These are phyloP conservation scores for Bombus sibiricus DNA, from an alignment of 1,140 invertebrate species.

Conservation along the genomic window DNA sequence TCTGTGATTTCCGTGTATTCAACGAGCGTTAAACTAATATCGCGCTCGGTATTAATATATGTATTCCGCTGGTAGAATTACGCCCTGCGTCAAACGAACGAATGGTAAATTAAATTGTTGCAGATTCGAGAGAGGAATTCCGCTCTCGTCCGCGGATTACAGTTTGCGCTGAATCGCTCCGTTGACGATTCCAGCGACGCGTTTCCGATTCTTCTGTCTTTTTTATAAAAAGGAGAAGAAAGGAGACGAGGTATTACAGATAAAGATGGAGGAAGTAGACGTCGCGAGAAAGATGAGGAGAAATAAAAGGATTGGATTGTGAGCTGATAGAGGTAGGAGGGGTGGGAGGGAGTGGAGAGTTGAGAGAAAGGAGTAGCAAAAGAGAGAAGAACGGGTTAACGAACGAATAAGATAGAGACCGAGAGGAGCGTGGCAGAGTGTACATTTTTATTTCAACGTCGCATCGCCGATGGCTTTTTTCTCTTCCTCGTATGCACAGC, in stretches of 20 bases:
- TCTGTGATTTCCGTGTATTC: background rate
- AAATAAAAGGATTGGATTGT: constrained; percentile 7
- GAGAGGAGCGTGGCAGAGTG: constrained; percentile 2
- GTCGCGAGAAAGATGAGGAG: background rate
- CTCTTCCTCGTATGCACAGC: background rate
- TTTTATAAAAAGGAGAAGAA: background rate
- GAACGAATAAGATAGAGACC: constrained; percentile 7
- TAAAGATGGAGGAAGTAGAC: background rate
- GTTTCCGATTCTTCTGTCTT: constrained; percentile 29
- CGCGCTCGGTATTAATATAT: background rate
- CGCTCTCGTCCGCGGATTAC: too few relatives aligned
- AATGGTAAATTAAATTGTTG: constrained; percentile 30
- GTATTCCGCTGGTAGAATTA: background rate
- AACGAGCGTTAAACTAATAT: background rate
- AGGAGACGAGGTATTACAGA: background rate
- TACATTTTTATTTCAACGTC: constrained; percentile 26
- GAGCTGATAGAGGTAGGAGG: background rate
- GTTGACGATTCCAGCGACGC: constrained; percentile 29
- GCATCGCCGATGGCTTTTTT: background rate
- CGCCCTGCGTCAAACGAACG: background rate
- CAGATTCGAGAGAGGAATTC: background rate
- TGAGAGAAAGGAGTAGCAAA: background rate
- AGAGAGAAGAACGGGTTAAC: background rate
- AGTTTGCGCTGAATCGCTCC: constrained; percentile 22
- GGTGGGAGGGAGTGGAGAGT: too few relatives aligned